A percentile compares a stretch with the other conserved stretches of the same genome.
These are phyloP conservation scores for Hirtodrosophila confusa DNA, from an alignment of 2,888 invertebrate genomes.

Conservation along the genomic window DNA sequence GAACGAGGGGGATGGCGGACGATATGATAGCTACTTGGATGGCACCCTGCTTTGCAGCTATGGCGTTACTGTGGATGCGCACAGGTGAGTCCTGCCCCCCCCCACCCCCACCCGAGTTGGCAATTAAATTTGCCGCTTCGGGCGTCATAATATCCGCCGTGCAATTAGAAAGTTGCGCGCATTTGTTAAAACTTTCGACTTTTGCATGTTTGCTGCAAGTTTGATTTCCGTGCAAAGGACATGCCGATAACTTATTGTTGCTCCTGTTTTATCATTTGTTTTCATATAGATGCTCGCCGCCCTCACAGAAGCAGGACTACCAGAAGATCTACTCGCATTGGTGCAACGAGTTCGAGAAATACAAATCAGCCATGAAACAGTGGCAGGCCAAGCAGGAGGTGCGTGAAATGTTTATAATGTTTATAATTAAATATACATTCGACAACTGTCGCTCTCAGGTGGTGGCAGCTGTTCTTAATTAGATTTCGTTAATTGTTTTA, in stretches of 20 bases:
- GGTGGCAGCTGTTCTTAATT: constrained; percentile 42
- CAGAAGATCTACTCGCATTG: constrained; percentile 98
- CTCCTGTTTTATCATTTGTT: neutral
- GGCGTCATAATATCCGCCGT: constrained; percentile 45
- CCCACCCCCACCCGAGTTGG: constrained; percentile 3
- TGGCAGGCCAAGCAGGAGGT: constrained; percentile 98
- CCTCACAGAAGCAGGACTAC: constrained; percentile 95
- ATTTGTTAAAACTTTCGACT: constrained; percentile 37
- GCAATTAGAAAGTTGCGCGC: constrained; percentile 55
- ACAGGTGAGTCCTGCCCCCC: constrained; percentile 86
- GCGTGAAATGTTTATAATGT: constrained; percentile 21
- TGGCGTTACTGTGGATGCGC: constrained; percentile 95
- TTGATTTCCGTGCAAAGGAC: constrained; percentile 32
- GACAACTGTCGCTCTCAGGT: constrained; percentile 14
- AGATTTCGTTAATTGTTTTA: constrained; percentile 77
- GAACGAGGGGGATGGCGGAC: constrained; percentile 94
- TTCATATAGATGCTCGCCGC: constrained; percentile 89
- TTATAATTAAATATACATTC: constrained; percentile 36
- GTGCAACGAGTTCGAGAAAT: constrained; percentile 99
- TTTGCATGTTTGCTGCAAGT: constrained; percentile 16
- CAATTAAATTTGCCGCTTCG: constrained; percentile 52
- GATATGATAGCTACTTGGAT: constrained; percentile 96
- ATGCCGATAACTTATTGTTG: constrained; percentile 50
- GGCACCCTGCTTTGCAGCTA: constrained; percentile 94
- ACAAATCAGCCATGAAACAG: constrained; percentile 97